Base-by-base conservation (phyloP, 2,797 vertebrate genomes). In the Buphagus erythrorhynchus region DNA sequence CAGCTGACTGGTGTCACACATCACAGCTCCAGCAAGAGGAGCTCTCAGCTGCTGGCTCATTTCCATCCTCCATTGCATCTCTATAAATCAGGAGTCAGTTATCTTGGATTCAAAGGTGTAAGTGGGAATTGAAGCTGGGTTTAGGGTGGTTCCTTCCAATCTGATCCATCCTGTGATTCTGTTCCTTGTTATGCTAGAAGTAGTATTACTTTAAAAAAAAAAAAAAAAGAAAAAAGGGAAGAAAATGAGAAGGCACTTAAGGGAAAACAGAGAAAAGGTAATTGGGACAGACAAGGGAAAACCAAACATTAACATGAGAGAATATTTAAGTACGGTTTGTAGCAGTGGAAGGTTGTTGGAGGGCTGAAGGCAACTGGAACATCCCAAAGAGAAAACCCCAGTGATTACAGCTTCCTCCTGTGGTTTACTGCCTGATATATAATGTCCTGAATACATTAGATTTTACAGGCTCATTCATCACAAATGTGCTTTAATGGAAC, bases 1-100 rank as follows among this genome's bases (percentile, higher is more conserved):
- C 40, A 28, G 76, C 48, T 0, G 4, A 40, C 20, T 71, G 88
- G 76, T 0, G 0, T 67, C 79, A 82, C 48, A 43, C 0, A 0
- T 55, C 46, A 62, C 81, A 67, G n/a, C 79, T 69, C 61, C 88
- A 62, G 63, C 71, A 82, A 81, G 55, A 80, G 79, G 13, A 81
- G 38, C 51, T 79, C 74, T 59, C 25, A 45, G 43, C 54, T 46
- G 2, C 43, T 71, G 92, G 69, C 58, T 75, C 16, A 5, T 26
- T 81, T 80, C 80, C 71, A 57, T 38, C 58, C 71, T 62, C 35
- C 6, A 13, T 10, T 57, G 15, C 42, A 58, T 31, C 38, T 43
- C 73, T 75, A 16, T 78, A 91, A 93, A 72, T 45, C 54, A 83
- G 38, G 49, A 80, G 28, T 11, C 46, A 22, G 16, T 58, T 51